Base-by-base conservation (phyloP, 1,140 invertebrate species). In the Himalopsyche phryganea region DNA sequence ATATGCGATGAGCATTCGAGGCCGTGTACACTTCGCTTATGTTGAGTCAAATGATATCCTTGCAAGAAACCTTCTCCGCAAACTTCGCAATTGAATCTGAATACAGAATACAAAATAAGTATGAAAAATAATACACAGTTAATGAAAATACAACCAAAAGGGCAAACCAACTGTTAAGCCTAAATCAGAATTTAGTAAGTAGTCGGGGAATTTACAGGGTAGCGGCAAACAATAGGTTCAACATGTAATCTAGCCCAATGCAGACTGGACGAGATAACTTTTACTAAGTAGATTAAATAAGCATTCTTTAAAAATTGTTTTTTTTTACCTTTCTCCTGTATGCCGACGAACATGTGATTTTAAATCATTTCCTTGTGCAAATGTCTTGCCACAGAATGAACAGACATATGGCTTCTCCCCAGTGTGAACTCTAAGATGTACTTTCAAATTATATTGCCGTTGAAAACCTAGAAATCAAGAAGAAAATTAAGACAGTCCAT, bases 321-420 rank as follows among this genome's bases (percentile, higher is more conserved):
- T n/a, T n/a, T n/a, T n/a, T 64, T 77, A 75, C 51, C 73, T 58
- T 63, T 75, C 72, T 6, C 73, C 72, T 0, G 76, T 73, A 60
- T 78, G 78, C 17, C 77, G 68, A 45, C 80, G 68, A n/a, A 83
- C 75, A 63, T 85, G 83, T 13, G 81, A 79, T 63, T 83, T 84
- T 11, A 85, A 68, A 66, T 83, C 82, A 54, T 83, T 83, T 44
- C 80, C 73, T 62, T 80, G 77, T 1, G 81, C 78, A 65, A 85
- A 85, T 40, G 75, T 74, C 59, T 81, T 80, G 32, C 74, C 74
- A 61, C 82, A 83, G 65, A 80, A 76, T 11, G 77, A 72, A 65
- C 83, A 85, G 44, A 75, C 72, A 65, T 83, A 83, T 1, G 81
- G 80, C 56, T 80, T 80, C 59, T 83, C 80, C 11, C 81, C 82